These are phyloP conservation scores for Synanthedon vespiformis DNA, from an alignment of 2,888 invertebrate genomes.

Conservation along the genomic window DNA sequence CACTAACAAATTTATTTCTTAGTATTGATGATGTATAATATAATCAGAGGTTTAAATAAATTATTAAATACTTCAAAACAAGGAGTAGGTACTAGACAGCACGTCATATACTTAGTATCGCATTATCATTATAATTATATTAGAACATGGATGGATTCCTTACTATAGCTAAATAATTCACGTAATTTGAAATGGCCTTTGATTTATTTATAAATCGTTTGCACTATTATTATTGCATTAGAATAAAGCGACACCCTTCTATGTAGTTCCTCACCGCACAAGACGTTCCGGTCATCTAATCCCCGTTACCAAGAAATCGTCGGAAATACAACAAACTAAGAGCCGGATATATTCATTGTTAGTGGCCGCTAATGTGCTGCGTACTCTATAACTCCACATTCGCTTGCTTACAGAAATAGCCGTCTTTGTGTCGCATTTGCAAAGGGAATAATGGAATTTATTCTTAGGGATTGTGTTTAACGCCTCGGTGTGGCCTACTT, in stretches of 20 bases:
- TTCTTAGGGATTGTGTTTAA: not conserved
- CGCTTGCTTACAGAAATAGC: slow-evolving; percentile 38
- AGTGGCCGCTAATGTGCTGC: slow-evolving; percentile 47
- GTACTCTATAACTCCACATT: slow-evolving; percentile 55
- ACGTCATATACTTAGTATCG: too few species aligned
- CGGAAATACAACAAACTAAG: slow-evolving; percentile 36
- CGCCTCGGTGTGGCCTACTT: slow-evolving; percentile 18
- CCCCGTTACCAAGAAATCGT: slow-evolving; percentile 48
- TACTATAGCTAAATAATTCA: too few species aligned
- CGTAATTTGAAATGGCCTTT: too few species aligned
- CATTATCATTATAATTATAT: too few species aligned
- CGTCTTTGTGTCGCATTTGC: slow-evolving; percentile 23
- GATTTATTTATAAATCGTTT: not conserved
- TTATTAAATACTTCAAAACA: too few species aligned
- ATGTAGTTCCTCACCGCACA: slow-evolving; percentile 45
- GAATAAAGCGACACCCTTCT: not conserved
- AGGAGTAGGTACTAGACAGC: too few species aligned
- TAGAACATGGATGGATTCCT: too few species aligned
- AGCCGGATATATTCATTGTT: slow-evolving; percentile 45
- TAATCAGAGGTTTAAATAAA: too few species aligned
- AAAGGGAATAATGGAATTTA: not conserved
- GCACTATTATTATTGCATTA: not conserved
- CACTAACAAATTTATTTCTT: too few species aligned
- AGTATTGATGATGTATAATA: too few species aligned
- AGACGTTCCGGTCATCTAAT: slow-evolving; percentile 33